Evolutionary conservation across 2,888 invertebrate species (phyloP), one percentile per base, ranked within the genome.

Genomic region (Cephalotes varians): DNA sequence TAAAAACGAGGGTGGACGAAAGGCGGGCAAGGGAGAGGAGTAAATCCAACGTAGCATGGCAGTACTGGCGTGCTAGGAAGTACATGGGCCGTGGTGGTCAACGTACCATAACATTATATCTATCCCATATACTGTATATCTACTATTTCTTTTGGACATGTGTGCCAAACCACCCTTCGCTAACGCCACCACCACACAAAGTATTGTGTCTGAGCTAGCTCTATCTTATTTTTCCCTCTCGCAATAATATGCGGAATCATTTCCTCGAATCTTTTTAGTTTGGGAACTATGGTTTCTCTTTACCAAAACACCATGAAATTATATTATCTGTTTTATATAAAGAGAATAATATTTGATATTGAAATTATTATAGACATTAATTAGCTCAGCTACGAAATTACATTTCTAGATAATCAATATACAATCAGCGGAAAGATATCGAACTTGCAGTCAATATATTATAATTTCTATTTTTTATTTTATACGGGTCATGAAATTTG

Each of bases 71-170:
- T 88, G 89, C 90, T 82, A 86, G 86, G 89, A 83, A 80, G 91
- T 92, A 92, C 93, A 92, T 92, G 92, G 91, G 82, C 93, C 93
- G 91, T 92, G 93, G 90, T 91, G 93, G 92, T 94, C 94, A 94
- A 93, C 93, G 94, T 93, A 92, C 94, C 93, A 92, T 94, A 93
- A 94, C 93, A 93, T 94, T 94, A 93, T 93, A 93, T 93, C 92
- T 92, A 93, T 93, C 91, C 91, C 88, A 88, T 90, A 92, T 92
- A 91, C 90, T 83, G 81, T 80, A 83, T 85, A 87, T 86, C 85
- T 85, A 87, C 87, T 92, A 92, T 92, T 92, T 92, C 93, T 93
- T 92, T 90, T 47, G 90, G 91, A 92, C 93, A 91, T 89, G 91
- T 89, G 88, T 93, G 86, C 87, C 87, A 81, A 85, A 82, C 74